These are phyloP conservation scores for Acanthiza pusilla DNA, from an alignment of 2,797 vertebrate genomes.

Conservation along the genomic window DNA sequence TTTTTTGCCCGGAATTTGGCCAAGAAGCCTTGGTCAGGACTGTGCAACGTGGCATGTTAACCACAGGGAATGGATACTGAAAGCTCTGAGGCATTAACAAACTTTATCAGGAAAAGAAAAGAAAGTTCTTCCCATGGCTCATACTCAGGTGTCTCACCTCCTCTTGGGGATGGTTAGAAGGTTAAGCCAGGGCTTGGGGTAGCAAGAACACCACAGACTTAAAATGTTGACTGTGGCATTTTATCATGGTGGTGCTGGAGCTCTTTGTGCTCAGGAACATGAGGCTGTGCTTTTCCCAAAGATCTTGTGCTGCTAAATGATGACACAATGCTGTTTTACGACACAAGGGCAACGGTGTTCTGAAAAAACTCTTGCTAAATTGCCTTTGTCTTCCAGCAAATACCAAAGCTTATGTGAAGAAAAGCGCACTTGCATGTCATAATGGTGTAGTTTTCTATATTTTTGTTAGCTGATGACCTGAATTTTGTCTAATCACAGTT, in stretches of 20 bases:
- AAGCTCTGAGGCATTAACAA: not conserved
- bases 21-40: not conserved
- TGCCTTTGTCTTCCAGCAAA: not conserved
- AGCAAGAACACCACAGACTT: not conserved
- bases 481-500: not conserved
- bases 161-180: not conserved
- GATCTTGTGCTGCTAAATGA: not conserved
- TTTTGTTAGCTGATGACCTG: not conserved
- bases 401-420: not conserved
- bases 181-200: not conserved
- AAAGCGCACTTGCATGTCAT: not conserved
- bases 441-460: not conserved
- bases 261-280: accelerated
- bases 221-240: not conserved
- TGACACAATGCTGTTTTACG: not conserved
- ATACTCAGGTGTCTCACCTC: not conserved
- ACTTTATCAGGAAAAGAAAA: not conserved
- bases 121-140: not conserved
- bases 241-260: not conserved
- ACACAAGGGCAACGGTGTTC: not conserved
- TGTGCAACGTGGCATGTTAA: accelerated
- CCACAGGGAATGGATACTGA: not conserved
- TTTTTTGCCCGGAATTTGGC: not conserved
- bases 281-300: not conserved
- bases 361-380: not conserved